phyloP scores from a whole-genome alignment of 2,113 vertebrate species.

The Myocastor coypus region DNA sequence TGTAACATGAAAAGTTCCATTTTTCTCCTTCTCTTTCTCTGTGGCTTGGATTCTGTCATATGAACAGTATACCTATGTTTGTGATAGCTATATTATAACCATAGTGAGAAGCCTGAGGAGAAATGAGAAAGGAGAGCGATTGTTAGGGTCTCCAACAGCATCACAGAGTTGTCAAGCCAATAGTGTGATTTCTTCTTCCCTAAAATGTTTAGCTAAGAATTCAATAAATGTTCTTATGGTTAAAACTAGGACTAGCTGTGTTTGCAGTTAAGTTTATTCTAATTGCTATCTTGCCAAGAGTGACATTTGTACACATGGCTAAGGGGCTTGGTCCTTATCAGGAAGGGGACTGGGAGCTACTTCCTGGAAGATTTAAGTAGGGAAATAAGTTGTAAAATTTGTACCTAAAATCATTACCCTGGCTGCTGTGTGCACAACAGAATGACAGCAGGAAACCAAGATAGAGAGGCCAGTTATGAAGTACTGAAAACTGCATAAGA shows the following conservation, averaged over 20 bases:
- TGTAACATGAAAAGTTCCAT: background rate
- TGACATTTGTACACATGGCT: background rate
- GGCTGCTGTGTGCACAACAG: background rate
- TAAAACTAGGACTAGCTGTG: background rate
- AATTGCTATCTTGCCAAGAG: background rate
- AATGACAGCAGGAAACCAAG: background rate
- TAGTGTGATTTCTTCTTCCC: background rate
- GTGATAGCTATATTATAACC: background rate
- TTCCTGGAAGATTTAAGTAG: background rate
- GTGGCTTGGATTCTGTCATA: background rate
- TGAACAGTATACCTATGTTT: background rate
- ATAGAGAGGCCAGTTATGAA: background rate
- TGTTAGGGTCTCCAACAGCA: background rate
- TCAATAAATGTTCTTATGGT: background rate
- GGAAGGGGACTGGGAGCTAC: background rate
- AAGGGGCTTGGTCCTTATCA: background rate
- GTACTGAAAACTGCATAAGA: background rate
- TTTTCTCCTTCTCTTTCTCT: background rate
- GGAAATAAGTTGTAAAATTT: background rate
- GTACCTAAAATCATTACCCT: background rate
- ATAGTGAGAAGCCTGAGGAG: background rate
- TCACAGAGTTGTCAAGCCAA: background rate
- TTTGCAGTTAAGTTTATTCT: background rate
- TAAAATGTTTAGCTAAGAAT: background rate
- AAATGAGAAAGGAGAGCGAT: background rate